Percentiles rank a stretch among this genome's conserved stretches.
These are phyloP conservation scores for Hyposmocoma kahamanoa DNA, from an alignment of 1,140 invertebrate genomes.

Conservation along the genomic window DNA sequence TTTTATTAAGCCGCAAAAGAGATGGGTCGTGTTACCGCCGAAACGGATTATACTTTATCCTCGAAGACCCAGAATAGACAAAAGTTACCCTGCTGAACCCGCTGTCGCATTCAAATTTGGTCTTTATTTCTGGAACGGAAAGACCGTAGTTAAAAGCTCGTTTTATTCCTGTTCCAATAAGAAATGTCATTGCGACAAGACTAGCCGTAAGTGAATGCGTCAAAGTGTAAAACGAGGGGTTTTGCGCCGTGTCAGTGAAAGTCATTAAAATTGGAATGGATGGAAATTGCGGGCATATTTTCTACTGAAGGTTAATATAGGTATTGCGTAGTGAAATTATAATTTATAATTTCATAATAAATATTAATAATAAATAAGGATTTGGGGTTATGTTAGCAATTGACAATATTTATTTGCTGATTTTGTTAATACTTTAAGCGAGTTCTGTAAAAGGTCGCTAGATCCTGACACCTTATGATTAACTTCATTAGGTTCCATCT, in stretches of 20 bases:
- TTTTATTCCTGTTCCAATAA: constrained; percentile 45
- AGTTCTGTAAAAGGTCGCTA: too few species aligned
- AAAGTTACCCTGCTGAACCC: constrained; percentile 43
- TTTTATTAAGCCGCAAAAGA: constrained; percentile 19
- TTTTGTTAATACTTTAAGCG: too few species aligned
- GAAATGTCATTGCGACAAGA: constrained; percentile 65
- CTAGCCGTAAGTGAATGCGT: constrained; percentile 70
- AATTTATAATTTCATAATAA: too few species aligned
- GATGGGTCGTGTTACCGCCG: constrained; percentile 32
- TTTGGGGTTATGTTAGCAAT: too few species aligned
- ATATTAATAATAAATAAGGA: too few species aligned
- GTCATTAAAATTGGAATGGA: constrained; percentile 70
- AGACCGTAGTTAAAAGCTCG: constrained; percentile 25
- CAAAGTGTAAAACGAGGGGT: constrained; percentile 74
- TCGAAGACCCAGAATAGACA: constrained; percentile 63
- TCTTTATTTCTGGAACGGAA: constrained; percentile 37
- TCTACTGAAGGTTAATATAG: constrained; percentile 65
- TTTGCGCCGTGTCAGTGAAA: constrained; percentile 68
- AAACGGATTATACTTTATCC: constrained; percentile 52
- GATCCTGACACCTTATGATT: too few species aligned
- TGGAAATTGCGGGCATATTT: constrained; percentile 71
- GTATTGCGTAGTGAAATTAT: constrained; percentile 56
- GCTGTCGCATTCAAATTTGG: constrained; percentile 26
- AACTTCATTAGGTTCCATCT: too few species aligned
- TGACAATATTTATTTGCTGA: too few species aligned